A percentile compares a stretch with the other conserved stretches of the same genome.
Evolutionary conservation across 1,140 invertebrate genomes (phyloP).

Genomic region (Drosophila lacteicornis): DNA sequence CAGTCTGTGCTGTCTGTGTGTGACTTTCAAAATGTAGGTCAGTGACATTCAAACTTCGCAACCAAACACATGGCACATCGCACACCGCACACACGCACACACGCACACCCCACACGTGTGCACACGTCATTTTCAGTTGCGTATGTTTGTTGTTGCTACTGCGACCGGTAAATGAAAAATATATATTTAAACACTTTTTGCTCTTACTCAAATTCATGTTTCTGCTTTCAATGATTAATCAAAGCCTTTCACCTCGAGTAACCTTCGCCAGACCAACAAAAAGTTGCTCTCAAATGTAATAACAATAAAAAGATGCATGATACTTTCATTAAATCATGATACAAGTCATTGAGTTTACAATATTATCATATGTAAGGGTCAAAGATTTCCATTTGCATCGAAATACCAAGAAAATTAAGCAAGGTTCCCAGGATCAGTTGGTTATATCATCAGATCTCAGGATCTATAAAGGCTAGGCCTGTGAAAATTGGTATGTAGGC

Average conservation of each 20-base stretch:
- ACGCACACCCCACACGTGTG: constrained; percentile 11
- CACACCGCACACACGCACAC: constrained; percentile 5
- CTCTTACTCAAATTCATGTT: neutral
- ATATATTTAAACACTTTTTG: neutral
- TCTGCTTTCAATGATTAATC: constrained; percentile 2
- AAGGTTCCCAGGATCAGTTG: neutral
- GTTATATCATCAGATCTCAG: neutral
- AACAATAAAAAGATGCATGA: constrained; percentile 1
- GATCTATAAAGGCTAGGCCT: too few relatives aligned
- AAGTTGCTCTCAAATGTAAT: neutral
- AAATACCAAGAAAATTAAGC: neutral
- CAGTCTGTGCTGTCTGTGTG: constrained; percentile 56
- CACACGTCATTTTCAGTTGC: constrained; percentile 16
- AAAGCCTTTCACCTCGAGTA: constrained; percentile 27
- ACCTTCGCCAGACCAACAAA: constrained; percentile 1
- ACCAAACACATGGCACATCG: constrained; percentile 39
- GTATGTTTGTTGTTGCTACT: neutral
- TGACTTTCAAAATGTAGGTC: constrained; percentile 79
- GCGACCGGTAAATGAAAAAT: neutral
- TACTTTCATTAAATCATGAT: too few relatives aligned
- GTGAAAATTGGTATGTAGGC: neutral
- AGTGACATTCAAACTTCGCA: constrained; percentile 74
- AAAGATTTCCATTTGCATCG: neutral
- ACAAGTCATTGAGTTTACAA: constrained; percentile 1
- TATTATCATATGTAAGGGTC: neutral